Percentiles rank a stretch among this genome's conserved stretches.
phyloP scores from a whole-genome alignment of 2,888 invertebrate species.

The Lochmaea capreae region DNA sequence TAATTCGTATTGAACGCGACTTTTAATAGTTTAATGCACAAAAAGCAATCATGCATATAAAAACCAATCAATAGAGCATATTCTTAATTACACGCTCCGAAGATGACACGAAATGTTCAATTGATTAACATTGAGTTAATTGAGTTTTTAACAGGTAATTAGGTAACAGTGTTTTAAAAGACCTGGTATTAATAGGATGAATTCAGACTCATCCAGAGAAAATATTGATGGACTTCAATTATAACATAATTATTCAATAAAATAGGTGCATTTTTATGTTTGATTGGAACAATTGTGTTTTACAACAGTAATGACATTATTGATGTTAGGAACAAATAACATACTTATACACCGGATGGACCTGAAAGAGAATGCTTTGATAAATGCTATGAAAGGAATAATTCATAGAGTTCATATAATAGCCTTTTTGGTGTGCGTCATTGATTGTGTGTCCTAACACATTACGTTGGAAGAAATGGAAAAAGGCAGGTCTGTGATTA shows the following conservation, averaged over 20 bases:
- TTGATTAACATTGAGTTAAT: not conserved
- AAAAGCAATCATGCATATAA: not conserved
- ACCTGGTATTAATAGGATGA: not conserved
- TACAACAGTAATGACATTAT: too few species aligned
- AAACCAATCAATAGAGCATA: constrained; percentile 10
- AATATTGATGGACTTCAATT: not conserved
- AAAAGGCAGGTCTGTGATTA: too few species aligned
- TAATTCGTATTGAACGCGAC: constrained; percentile 3
- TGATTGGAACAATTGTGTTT: too few species aligned
- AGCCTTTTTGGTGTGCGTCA: too few species aligned
- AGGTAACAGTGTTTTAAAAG: not conserved
- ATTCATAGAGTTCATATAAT: too few species aligned
- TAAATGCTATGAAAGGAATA: too few species aligned
- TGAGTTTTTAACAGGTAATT: not conserved
- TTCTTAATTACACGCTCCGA: constrained; percentile 11
- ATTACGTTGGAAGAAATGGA: too few species aligned
- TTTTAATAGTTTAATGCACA: not conserved
- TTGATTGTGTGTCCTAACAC: too few species aligned
- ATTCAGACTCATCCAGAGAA: not conserved
- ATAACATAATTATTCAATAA: not conserved
- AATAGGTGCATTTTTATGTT: too few species aligned
- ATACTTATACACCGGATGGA: too few species aligned
- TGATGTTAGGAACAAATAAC: too few species aligned
- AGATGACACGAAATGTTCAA: constrained; percentile 1
- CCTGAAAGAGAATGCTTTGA: too few species aligned